These are phyloP conservation scores for Clarias pachynema DNA, from an alignment of 2,797 vertebrate species.

Conservation along the genomic window DNA sequence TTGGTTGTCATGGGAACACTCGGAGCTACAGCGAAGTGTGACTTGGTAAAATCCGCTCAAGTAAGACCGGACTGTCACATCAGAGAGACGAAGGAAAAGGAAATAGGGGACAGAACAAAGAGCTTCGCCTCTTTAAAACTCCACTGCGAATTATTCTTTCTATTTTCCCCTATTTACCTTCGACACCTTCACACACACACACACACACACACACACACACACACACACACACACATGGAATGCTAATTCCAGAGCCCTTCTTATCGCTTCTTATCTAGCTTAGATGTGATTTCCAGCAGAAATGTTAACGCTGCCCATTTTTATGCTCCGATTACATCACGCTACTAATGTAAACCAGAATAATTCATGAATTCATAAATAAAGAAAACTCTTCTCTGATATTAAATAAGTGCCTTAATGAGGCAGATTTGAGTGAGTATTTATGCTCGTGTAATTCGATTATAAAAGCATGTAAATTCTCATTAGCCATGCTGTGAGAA, in stretches of 20 bases:
- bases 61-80: conserved; percentile 51
- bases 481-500: conserved; percentile 32
- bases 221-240: neutral
- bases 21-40: conserved; percentile 58
- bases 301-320: neutral
- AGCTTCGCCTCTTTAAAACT: neutral
- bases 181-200: neutral
- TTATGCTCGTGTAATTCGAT: conserved; percentile 35
- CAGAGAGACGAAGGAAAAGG: conserved; percentile 4
- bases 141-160: neutral
- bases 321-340: neutral
- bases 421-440: neutral
- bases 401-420: conserved; percentile 19
- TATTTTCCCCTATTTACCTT: conserved; percentile 3
- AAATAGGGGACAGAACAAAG: neutral
- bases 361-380: conserved; percentile 24
- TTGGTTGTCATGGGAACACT: conserved; percentile 70
- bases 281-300: conserved; percentile 9
- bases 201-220: conserved; percentile 8
- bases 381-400: conserved; percentile 11
- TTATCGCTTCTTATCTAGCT: conserved; percentile 5
- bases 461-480: conserved; percentile 29
- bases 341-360: neutral
- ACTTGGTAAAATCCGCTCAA: conserved; percentile 52
- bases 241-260: conserved; percentile 20